Percentiles rank a stretch among this genome's conserved stretches.
These are phyloP conservation scores for Chloroclysta siterata DNA, from an alignment of 2,888 invertebrate species.

Conservation along the genomic window DNA sequence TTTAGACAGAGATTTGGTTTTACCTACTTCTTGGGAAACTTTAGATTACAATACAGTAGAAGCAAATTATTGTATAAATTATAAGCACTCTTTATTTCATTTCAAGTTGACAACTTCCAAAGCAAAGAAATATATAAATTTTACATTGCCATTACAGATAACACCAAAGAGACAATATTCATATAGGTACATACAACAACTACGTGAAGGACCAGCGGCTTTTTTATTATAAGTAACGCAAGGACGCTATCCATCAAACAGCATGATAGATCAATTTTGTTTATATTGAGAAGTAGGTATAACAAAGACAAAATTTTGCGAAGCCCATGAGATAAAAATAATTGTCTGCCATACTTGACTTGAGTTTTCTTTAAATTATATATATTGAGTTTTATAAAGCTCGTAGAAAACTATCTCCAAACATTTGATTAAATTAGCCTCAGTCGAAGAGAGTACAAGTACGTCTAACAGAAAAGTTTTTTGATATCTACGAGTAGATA, in stretches of 20 bases:
- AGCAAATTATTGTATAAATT: too few species aligned
- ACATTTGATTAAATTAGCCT: constrained; percentile 32
- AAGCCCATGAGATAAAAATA: background rate
- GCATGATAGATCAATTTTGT: constrained; percentile 44
- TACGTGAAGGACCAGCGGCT: background rate
- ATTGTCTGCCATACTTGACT: too few species aligned
- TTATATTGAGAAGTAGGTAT: constrained; percentile 22
- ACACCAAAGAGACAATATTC: too few species aligned
- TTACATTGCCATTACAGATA: too few species aligned
- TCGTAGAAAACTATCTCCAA: constrained; percentile 22
- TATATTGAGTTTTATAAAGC: background rate
- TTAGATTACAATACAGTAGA: too few species aligned
- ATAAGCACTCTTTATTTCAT: too few species aligned
- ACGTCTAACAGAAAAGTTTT: constrained; percentile 17
- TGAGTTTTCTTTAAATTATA: background rate
- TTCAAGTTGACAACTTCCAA: background rate
- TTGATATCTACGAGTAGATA: constrained; percentile 9
- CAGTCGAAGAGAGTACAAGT: constrained; percentile 5
- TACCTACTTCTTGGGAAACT: too few species aligned
- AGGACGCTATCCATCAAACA: constrained; percentile 51
- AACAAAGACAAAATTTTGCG: constrained; percentile 19
- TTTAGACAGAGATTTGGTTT: too few species aligned
- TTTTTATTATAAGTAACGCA: constrained; percentile 6
- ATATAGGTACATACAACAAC: too few species aligned
- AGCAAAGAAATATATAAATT: too few species aligned